Evolutionary conservation across 2,797 vertebrate genomes (phyloP).

Genomic region (Megaceryle alcyon): DNA sequence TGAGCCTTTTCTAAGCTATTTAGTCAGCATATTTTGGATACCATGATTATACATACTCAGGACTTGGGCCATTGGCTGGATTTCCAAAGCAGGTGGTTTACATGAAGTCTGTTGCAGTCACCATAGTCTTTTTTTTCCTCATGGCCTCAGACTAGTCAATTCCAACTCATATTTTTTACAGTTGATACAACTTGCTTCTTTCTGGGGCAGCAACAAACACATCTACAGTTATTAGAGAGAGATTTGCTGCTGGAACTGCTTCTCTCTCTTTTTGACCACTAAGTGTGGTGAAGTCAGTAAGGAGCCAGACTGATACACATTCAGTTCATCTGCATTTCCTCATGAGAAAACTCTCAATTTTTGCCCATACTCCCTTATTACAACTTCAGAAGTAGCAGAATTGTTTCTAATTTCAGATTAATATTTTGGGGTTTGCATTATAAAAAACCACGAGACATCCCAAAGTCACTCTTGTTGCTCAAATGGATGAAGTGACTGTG

Average conservation of each 20-base stretch:
- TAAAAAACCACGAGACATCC: background rate
- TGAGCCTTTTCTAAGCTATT: slow-evolving; percentile 16
- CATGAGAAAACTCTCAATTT: background rate
- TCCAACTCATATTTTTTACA: background rate
- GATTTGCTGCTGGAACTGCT: background rate
- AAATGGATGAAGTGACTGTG: background rate
- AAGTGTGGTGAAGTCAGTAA: background rate
- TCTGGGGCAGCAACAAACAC: background rate
- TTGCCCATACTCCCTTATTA: background rate
- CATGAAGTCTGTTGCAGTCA: fast-evolving
- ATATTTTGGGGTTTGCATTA: background rate
- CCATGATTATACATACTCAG: background rate
- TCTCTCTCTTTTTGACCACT: background rate
- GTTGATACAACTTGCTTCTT: background rate
- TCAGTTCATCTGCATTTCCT: background rate
- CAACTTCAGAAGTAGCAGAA: background rate
- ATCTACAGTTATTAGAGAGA: background rate
- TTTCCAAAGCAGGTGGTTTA: slow-evolving; percentile 8
- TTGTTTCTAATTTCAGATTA: background rate
- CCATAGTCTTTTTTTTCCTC: background rate
- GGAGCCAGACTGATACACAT: background rate
- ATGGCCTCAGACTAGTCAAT: background rate
- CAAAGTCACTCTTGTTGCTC: background rate
- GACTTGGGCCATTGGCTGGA: background rate
- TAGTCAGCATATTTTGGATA: slow-evolving; percentile 18